Evolutionary conservation across 2,113 vertebrate species (phyloP), one percentile per base, ranked within the genome.

Genomic region (Hippoglossus stenolepis): DNA sequence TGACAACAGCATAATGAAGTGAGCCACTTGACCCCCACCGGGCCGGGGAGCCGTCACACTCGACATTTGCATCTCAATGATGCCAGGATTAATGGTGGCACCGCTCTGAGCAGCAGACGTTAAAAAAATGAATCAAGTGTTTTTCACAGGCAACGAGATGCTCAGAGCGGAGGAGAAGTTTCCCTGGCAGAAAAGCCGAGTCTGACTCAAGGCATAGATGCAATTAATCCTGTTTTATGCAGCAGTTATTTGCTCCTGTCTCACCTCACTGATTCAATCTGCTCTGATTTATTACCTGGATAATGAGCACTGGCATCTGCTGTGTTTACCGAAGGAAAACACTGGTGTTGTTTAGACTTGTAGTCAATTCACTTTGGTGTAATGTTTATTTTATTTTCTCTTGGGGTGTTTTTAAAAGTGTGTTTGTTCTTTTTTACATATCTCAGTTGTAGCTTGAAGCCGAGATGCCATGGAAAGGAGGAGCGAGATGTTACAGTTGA

Each of bases 11-110:
- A 95, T 94, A 94, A 95, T 94, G 91, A 93, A 92, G 89, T 83
- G 89, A 92, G 91, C 88, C 92, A 94, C 93, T 95, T 94, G 92
- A 94, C 93, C 93, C 93, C 93, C 87, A 51, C 89, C 70, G 28
- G 73, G 82, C 88, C 56, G 61, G 88, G 87, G 90, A 86, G 80
- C 89, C 83, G 71, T 91, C 92, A 87, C 89, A 92, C 83, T 82
- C 79, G 45, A 53, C 80, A 94, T 95, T 94, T 93, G 94, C 94
- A 95, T 95, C 85, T 94, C 89, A 95, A 94, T 94, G 89, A 93
- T 89, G 82, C 74, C 73, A 88, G 82, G 87, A 91, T 92, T 88
- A 90, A 93, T 87, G 84, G 77, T 85, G 86, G 90, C 82, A 87
- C 76, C 11, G 64, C 78, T 85, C 71, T 1, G 60, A 68, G 21